These are phyloP conservation scores for Alca torda DNA, from an alignment of 2,797 vertebrate genomes.

Conservation along the genomic window DNA sequence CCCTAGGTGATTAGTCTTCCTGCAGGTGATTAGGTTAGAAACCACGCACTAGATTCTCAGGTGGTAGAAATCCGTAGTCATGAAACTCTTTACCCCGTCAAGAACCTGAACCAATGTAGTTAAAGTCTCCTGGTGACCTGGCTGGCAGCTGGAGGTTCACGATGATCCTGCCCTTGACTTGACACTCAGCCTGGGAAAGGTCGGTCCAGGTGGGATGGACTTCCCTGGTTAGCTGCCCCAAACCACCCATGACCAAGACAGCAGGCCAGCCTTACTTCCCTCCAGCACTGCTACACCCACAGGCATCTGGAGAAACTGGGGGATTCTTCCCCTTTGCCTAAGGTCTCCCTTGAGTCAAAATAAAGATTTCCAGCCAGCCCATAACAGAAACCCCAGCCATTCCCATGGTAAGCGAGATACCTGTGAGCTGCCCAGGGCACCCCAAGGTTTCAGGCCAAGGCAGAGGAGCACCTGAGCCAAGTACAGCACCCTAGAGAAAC, in stretches of 20 bases:
- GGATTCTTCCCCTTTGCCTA: not conserved
- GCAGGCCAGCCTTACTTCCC: not conserved
- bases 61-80: accelerated
- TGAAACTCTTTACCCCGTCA: not conserved
- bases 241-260: accelerated
- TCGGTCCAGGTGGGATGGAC: accelerated
- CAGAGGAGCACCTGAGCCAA: not conserved
- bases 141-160: not conserved
- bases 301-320: not conserved
- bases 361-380: not conserved
- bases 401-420: not conserved
- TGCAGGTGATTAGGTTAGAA: not conserved
- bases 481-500: not conserved
- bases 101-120: not conserved
- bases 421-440: not conserved
- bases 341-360: not conserved
- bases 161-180: not conserved
- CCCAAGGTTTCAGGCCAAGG: not conserved
- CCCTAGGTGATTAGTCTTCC: not conserved
- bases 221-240: not conserved
- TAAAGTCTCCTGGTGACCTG: not conserved
- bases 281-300: not conserved
- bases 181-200: not conserved
- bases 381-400: not conserved
- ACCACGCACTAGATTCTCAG: not conserved